A percentile compares a stretch with the other conserved stretches of the same genome.
phyloP scores from a whole-genome alignment of 2,888 invertebrate genomes.

The Minunthozetes semirufus region DNA sequence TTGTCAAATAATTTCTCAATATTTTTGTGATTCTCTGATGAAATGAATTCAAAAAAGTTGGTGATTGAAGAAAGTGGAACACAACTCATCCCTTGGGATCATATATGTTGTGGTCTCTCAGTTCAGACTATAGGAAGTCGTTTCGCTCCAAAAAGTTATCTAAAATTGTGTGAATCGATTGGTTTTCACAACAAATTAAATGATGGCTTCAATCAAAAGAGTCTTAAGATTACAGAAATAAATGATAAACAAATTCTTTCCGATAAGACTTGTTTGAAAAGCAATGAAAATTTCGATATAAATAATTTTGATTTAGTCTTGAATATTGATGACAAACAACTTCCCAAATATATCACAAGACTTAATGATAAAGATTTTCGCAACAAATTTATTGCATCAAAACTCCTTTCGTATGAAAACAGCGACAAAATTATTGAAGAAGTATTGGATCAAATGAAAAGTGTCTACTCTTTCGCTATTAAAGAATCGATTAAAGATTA shows the following conservation, averaged over 20 bases:
- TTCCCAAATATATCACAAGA: neutral
- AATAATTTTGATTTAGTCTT: neutral
- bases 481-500: neutral
- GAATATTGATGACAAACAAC: neutral
- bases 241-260: too few relatives aligned
- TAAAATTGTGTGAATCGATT: neutral
- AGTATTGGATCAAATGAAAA: neutral
- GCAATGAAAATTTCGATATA: neutral
- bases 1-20: too few relatives aligned
- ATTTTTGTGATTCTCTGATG: too few relatives aligned
- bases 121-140: constrained; percentile 18
- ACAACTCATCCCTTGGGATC: neutral
- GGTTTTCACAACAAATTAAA: neutral
- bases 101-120: constrained; percentile 11
- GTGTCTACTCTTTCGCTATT: neutral
- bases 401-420: neutral
- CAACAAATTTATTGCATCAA: neutral
- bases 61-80: constrained; percentile 1
- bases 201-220: neutral
- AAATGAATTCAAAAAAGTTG: too few relatives aligned
- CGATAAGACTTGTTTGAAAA: too few relatives aligned
- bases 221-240: too few relatives aligned
- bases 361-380: neutral
- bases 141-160: constrained; percentile 21
- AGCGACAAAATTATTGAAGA: neutral